Percentiles rank a stretch among this genome's conserved stretches.
phyloP scores from a whole-genome alignment of 2,888 invertebrate genomes.

The Scaptomyza caliginosa region DNA sequence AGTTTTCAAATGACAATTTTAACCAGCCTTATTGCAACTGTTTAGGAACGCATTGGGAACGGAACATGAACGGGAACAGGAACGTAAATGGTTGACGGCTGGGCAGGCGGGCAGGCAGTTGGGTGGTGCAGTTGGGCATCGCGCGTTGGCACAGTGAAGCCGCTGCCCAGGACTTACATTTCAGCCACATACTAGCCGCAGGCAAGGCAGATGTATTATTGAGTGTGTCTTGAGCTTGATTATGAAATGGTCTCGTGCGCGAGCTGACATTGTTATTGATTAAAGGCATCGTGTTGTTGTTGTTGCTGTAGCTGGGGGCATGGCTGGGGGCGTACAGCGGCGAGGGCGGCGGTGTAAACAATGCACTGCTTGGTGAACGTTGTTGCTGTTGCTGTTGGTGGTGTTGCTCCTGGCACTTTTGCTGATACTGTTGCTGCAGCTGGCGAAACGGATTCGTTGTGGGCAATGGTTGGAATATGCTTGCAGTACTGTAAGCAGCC shows the following conservation, averaged over 20 bases:
- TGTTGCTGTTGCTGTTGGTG: conserved; percentile 38
- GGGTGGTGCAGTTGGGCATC: conserved; percentile 32
- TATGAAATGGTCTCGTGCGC: conserved; percentile 78
- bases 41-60: conserved; percentile 44
- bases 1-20: background rate
- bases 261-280: conserved; percentile 71
- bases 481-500: conserved; percentile 59
- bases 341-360: conserved; percentile 67
- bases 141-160: conserved; percentile 47
- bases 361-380: conserved; percentile 30
- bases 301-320: conserved; percentile 38
- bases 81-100: conserved; percentile 27
- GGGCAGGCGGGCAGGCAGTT: conserved; percentile 28
- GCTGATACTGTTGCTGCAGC: conserved; percentile 71
- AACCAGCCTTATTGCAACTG: conserved; percentile 29
- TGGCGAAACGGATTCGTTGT: conserved; percentile 48
- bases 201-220: conserved; percentile 80
- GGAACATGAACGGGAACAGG: conserved; percentile 8
- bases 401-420: conserved; percentile 53
- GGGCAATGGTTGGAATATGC: conserved; percentile 64
- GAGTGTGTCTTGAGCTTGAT: conserved; percentile 76
- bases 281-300: conserved; percentile 66
- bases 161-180: conserved; percentile 82
- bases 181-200: conserved; percentile 77
- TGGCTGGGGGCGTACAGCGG: conserved; percentile 55